Base-by-base conservation (phyloP, 2,888 invertebrate species). In the Abscondita cerata region DNA sequence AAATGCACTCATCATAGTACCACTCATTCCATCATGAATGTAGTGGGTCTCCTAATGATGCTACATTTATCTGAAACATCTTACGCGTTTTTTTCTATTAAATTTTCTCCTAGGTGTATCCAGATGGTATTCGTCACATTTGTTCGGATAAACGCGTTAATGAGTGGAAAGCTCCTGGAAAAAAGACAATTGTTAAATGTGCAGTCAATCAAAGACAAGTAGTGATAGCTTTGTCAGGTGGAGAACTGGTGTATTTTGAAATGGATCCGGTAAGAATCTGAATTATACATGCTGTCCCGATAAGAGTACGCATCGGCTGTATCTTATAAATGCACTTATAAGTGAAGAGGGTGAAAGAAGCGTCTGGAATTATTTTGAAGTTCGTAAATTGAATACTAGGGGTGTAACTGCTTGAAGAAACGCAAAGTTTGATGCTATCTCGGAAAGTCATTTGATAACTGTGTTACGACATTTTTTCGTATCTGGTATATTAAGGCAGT, bases 241-340 rank as follows among this genome's bases (percentile, higher is more conserved):
- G 98, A 36, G 99, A 99, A 83, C 84, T 99, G 62, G 97, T 99
- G 41, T 99, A 98, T 83, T 99, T 99, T 80, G 98, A 99, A 85
- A 96, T 99, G 96, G 98, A 99, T 81, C 92, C 96, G 70, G 96
- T 97, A 87, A 89, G 92, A n/a, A n/a, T n/a, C n/a, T n/a, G n/a
- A n/a, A n/a, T n/a, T n/a, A n/a, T n/a, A n/a, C n/a, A n/a, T n/a
- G n/a, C n/a, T n/a, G n/a, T n/a, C n/a, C n/a, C n/a, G n/a, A n/a
- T n/a, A n/a, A n/a, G n/a, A n/a, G n/a, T n/a, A n/a, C n/a, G n/a
- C n/a, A n/a, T n/a, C n/a, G n/a, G n/a, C n/a, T n/a, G n/a, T n/a
- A n/a, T n/a, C n/a, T n/a, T n/a, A n/a, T n/a, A n/a, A n/a, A n/a
- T n/a, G n/a, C n/a, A n/a, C n/a, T n/a, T n/a, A n/a, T n/a, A n/a